Conservation (phyloP, 2,797 vertebrate species). For the Poeciliopsis paucimaculata region DNA sequence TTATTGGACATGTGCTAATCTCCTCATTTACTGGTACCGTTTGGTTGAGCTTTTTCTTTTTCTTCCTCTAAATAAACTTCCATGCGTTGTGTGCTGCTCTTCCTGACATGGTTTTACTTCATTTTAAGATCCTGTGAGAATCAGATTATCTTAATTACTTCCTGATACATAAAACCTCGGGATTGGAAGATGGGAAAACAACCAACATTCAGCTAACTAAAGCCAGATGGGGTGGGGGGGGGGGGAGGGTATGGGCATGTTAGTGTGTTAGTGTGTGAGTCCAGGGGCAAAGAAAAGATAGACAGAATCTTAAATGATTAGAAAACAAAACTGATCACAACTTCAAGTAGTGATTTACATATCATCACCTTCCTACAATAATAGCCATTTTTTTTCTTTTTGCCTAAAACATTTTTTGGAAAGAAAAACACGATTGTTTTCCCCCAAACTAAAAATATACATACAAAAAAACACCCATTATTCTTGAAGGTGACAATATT, state of each 20-base stretch:
- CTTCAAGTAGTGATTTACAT: not conserved
- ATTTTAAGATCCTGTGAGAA: slow-evolving; percentile 2
- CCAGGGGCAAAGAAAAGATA: not conserved
- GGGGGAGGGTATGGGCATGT: not conserved
- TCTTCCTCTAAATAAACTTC: not conserved
- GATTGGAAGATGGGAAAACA: not conserved
- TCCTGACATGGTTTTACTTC: not conserved
- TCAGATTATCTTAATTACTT: not conserved
- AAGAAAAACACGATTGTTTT: not conserved
- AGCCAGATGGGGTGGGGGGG: not conserved
- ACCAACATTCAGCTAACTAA: not conserved
- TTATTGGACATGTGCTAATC: not conserved
- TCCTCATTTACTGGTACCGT: not conserved
- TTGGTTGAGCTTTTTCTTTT: not conserved
- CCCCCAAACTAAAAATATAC: not conserved
- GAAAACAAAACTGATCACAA: not conserved
- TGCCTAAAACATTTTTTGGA: too few relatives aligned
- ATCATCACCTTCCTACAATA: too few relatives aligned
- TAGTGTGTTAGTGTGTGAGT: not conserved
- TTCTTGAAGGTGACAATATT: too few relatives aligned
- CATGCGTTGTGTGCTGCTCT: not conserved
- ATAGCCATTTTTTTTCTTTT: too few relatives aligned
- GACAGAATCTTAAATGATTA: not conserved
- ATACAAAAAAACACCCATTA: too few relatives aligned
- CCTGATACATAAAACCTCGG: not conserved